Evolutionary conservation across 2,797 vertebrate species (phyloP).

Genomic region (Enteromius viviparus): DNA sequence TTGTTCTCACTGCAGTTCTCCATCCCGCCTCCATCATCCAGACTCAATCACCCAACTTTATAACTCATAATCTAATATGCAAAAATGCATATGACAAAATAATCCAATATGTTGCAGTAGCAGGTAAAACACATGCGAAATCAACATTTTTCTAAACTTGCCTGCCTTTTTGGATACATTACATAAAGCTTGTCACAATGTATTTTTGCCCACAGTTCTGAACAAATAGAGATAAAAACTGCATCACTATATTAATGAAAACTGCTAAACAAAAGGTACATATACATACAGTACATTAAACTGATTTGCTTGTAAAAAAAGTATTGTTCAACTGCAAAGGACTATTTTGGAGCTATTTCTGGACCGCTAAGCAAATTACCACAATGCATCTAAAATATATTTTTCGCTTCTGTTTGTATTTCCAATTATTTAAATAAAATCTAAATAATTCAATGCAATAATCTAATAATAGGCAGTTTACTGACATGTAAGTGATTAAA

Average conservation of each 20-base stretch:
- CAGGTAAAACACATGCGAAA: neutral
- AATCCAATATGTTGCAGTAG: neutral
- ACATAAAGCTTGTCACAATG: neutral
- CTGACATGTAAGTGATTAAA: neutral
- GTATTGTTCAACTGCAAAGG: neutral
- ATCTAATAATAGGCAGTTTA: neutral
- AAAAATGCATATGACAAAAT: neutral
- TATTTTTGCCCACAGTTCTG: neutral
- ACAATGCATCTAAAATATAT: neutral
- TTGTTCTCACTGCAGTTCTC: conserved; percentile 10
- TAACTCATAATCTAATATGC: neutral
- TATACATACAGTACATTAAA: neutral
- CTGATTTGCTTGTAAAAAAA: neutral
- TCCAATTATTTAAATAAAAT: too few relatives aligned
- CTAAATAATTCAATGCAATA: neutral
- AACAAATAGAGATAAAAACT: neutral
- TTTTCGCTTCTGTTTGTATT: neutral
- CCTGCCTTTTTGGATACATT: neutral
- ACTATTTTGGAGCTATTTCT: neutral
- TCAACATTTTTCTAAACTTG: neutral
- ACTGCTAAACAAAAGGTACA: neutral
- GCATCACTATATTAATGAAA: neutral
- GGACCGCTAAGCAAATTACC: neutral
- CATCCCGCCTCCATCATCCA: neutral
- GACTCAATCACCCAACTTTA: conserved; percentile 3